Evolutionary conservation across 1,140 invertebrate species (phyloP), one percentile per base, ranked within the genome.

Genomic region (Drosophila micromelanica): DNA sequence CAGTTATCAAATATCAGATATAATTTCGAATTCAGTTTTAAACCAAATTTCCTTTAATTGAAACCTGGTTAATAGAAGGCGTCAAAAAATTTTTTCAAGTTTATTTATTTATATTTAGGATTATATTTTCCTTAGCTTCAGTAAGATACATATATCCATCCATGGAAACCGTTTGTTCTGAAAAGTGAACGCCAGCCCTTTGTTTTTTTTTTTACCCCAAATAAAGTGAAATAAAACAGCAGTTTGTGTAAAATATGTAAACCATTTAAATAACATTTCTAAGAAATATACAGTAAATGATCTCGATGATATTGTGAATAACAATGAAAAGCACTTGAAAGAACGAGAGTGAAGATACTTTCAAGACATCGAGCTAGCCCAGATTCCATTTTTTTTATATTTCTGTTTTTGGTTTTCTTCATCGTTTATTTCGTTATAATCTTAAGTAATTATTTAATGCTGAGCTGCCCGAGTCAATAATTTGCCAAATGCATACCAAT

Each of bases 221-320:
- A 7, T 5, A 6, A 12, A 40, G 7, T 27, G n/a, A 54, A 12
- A 46, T 46, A 35, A 35, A 32, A 64, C 8, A 12, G 30, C 23
- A 37, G 1, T 35, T 55, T 48, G 32, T 46, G 27, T 65, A 71
- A 71, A 71, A 71, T 71, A 71, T 71, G 68, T 71, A 71, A 71
- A 71, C 52, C 61, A 71, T 56, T 71, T 71, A 65, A 55, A 71
- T 71, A 71, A 71, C 68, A 71, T 71, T 71, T 71, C 68, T 71
- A 71, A 56, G 68, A 71, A 71, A 65, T 71, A 71, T 65, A 71
- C 52, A 71, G 61, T 71, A 65, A 71, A 65, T 71, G 51, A 71
- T 71, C 17, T 65, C 17, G 13, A 52, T 61, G 56, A 40, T 52
- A 23, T 52, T 51, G 60, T 69, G 65, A 57, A 37, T 51, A 57